Conservation (phyloP, 2,113 vertebrate genomes). For the Brachypteracias leptosomus region DNA sequence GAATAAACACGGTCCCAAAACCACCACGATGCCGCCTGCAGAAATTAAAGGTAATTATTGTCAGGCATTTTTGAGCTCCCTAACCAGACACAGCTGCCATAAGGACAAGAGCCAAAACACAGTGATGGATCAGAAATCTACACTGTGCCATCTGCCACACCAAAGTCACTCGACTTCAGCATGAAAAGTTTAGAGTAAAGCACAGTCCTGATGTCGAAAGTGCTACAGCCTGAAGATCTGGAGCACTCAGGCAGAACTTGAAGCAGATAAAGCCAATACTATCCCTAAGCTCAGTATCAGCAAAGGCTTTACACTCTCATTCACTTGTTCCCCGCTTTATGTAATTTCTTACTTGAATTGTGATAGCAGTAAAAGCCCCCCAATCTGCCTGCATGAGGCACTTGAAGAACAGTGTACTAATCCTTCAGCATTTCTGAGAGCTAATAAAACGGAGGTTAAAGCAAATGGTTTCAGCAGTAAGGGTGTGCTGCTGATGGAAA, state of each 20-base stretch:
- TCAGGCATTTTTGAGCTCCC: slow-evolving; percentile 35
- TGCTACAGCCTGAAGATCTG: background rate
- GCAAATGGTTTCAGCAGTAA: background rate
- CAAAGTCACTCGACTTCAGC: slow-evolving; percentile 25
- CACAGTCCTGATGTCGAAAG: background rate
- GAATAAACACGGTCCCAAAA: background rate
- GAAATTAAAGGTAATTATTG: slow-evolving; percentile 60
- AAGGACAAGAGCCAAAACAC: slow-evolving; percentile 36
- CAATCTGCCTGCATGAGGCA: background rate
- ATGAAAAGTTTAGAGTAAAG: background rate
- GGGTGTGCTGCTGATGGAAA: background rate
- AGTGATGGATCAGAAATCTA: slow-evolving; percentile 15
- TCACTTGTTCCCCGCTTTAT: background rate
- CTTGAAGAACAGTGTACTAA: background rate
- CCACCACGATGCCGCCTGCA: background rate
- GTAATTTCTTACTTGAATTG: background rate
- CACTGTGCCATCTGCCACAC: slow-evolving; percentile 55
- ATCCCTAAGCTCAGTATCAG: background rate
- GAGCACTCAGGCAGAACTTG: background rate
- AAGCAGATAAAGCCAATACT: background rate
- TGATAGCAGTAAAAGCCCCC: background rate
- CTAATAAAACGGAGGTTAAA: background rate
- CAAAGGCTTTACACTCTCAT: background rate
- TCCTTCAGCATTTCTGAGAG: background rate
- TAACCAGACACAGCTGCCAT: slow-evolving; percentile 46